Base-by-base conservation (phyloP, 2,113 vertebrate genomes). In the Alouatta palliata region DNA sequence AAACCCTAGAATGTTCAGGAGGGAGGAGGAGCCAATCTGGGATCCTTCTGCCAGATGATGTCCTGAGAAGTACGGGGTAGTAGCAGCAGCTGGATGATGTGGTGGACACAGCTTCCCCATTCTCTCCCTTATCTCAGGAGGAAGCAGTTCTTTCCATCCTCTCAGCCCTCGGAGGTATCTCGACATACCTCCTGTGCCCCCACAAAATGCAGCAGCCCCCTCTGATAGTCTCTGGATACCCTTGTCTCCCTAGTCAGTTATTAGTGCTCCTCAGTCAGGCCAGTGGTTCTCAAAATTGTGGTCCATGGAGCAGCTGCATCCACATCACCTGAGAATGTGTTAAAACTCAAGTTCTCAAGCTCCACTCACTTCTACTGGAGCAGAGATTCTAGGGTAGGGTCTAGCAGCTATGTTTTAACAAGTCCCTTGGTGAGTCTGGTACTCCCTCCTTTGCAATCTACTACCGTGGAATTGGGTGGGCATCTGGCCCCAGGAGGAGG, bases 61-160 rank as follows among this genome's bases (percentile, higher is more conserved):
- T 73, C 66, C 25, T 32, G 11, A 23, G 64, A 40, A 30, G 56
- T 2, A 0, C 0, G 8, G 54, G 56, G 11, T 21, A 40, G 4
- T 32, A 64, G 13, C 40, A 49, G 12, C 35, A 12, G 45, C 12
- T 3, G 17, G 47, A 19, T 40, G 61, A 43, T 30, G 13, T 20
- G 27, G 13, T 6, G 10, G 56, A 30, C 40, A 12, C 5, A 40
- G 75, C 30, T 76, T 77, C 81, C 37, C 21, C 19, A 40, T 92
- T 49, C 61, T 35, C 75, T 45, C 52, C 30, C 30, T 49, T 14
- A 11, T 25, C 40, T 35, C 14, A 58, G 81, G 75, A 79, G 37
- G 73, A 58, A 79, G 52, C 52, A 17, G 21, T 47, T 45, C 68
- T 87, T 49, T 47, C 45, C 9, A 12, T 11, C 54, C 17, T 23